These are phyloP conservation scores for fruit fly (Drosophila melanogaster) DNA, from an alignment of 1,140 invertebrate species.

Conservation along the genomic window DNA sequence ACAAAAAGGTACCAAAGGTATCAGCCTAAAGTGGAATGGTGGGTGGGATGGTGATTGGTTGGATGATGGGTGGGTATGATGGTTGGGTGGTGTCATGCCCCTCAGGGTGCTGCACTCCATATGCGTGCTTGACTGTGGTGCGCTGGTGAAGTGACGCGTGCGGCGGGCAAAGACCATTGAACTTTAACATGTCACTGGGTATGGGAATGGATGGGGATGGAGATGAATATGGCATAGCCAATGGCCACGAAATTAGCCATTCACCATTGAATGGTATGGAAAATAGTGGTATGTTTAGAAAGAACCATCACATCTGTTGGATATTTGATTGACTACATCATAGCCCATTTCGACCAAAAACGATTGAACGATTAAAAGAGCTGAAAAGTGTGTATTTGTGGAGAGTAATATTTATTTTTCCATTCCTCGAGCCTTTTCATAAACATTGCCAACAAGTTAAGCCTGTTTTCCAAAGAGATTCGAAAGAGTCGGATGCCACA, in stretches of 20 bases:
- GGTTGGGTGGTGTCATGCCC: background rate
- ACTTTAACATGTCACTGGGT: slow-evolving; percentile 20
- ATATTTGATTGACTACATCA: too few relatives aligned
- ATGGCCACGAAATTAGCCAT: slow-evolving; percentile 5
- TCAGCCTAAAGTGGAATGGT: too few relatives aligned
- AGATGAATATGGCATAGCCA: slow-evolving; percentile 25
- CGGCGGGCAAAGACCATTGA: slow-evolving; percentile 23
- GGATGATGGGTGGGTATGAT: too few relatives aligned
- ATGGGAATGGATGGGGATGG: slow-evolving; percentile 2
- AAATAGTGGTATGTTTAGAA: background rate
- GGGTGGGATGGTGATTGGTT: too few relatives aligned
- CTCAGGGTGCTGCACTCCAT: slow-evolving; percentile 6
- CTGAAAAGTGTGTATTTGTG: background rate
- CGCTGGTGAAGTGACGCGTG: slow-evolving; percentile 23
- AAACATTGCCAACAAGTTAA: background rate
- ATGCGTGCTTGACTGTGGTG: slow-evolving; percentile 5
- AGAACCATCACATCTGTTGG: too few relatives aligned
- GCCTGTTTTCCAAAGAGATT: background rate
- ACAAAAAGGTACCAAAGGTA: too few relatives aligned
- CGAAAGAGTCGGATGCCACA: background rate
- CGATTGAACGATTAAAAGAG: too few relatives aligned
- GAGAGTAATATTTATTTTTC: background rate
- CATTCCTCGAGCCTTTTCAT: too few relatives aligned
- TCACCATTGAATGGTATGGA: slow-evolving; percentile 9
- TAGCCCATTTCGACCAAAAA: too few relatives aligned